Conservation (phyloP, 2,888 invertebrate genomes). For the Acleris laterana region DNA sequence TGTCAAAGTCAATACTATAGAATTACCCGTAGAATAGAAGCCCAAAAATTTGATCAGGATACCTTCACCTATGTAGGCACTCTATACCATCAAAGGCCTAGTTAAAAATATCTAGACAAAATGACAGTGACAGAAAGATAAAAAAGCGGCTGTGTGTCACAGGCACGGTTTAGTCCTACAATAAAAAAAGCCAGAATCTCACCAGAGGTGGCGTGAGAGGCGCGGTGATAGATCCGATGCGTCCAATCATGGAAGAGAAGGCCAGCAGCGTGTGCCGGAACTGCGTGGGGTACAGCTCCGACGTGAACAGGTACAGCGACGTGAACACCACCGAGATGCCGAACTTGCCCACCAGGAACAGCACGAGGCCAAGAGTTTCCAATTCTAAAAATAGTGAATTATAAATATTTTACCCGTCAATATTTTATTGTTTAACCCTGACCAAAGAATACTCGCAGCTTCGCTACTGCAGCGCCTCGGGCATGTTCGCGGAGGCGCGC, state of each 20-base stretch:
- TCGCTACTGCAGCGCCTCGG: no score
- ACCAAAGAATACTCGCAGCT: no score
- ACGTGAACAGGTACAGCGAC: slow-evolving; percentile 86
- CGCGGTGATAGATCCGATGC: slow-evolving; percentile 88
- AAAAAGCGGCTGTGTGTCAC: no score
- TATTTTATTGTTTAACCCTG: not conserved
- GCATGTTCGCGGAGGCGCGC: no score
- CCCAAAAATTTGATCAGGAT: no score
- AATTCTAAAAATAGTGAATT: slow-evolving; percentile 54
- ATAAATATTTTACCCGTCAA: not conserved
- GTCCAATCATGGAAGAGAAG: slow-evolving; percentile 88
- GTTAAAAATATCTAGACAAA: no score
- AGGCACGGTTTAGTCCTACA: no score
- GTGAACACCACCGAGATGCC: slow-evolving; percentile 87
- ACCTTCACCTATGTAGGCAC: no score
- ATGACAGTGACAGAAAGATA: no score
- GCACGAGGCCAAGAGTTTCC: slow-evolving; percentile 61
- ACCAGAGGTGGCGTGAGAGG: slow-evolving; percentile 88
- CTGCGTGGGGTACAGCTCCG: slow-evolving; percentile 89
- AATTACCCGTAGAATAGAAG: no score
- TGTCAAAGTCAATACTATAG: no score
- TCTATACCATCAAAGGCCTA: no score
- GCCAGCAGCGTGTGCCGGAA: slow-evolving; percentile 87
- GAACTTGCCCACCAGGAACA: slow-evolving; percentile 86
- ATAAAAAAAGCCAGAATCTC: slow-evolving; percentile 38